Base-by-base conservation (phyloP, 2,113 vertebrate species). In the Eolophus roseicapilla region DNA sequence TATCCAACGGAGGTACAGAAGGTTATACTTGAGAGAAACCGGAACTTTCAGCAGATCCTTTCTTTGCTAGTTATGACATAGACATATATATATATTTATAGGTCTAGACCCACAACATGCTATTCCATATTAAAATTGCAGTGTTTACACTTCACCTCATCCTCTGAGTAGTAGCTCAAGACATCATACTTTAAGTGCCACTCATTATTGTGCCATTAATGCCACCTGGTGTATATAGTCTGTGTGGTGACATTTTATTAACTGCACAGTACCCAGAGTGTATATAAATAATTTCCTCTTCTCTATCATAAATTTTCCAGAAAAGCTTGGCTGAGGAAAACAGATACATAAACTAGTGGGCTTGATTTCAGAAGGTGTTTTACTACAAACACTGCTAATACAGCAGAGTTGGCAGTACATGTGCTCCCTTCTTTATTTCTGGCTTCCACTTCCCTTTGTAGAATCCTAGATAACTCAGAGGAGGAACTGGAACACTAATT, bases 221-320 rank as follows among this genome's bases (percentile, higher is more conserved):
- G 50, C 46, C 55, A 84, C 37, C 47, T 79, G 52, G 33, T 87
- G 7, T 64, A 29, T 84, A 11, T 84, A 83, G 83, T 77, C 6
- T 57, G 24, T 62, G 37, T 65, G 27, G 28, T 89, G 78, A 84
- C 28, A 63, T 77, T 92, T 95, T 82, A 62, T 89, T 92, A 95
- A 87, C 77, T 94, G 21, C 27, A 57, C 35, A 44, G 55, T 82
- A 64, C n/a, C 46, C 47, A 29, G 25, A 41, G 13, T 44, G 5
- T 89, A 52, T 85, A 73, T 84, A 92, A 92, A 75, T 95, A 4
- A 87, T 87, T 92, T 91, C 52, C 9, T 84, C 23, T 75, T 67
- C 73, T 89, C 69, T 47, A 16, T 67, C 39, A 47, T 37, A 85
- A 88, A 71, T 44, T 73, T 47, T 87, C 31, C 52, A 59, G 52